Conservation (phyloP, 1,140 invertebrate species). For the Armadillidium nasatum region DNA sequence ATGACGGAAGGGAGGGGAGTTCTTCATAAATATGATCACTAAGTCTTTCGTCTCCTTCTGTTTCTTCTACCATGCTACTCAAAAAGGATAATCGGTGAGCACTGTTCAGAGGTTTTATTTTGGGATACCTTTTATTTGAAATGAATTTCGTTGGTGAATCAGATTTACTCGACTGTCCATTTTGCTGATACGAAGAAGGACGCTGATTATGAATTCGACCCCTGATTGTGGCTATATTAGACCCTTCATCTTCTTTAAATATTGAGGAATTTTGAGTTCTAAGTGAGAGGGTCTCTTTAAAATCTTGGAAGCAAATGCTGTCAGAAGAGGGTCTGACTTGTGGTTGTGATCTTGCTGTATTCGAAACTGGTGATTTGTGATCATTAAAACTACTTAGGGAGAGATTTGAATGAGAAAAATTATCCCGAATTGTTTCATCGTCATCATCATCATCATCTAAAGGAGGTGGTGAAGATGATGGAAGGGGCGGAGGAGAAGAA, state of each 20-base stretch:
- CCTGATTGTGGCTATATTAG: slow-evolving; percentile 40
- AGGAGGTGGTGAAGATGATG: slow-evolving; percentile 34
- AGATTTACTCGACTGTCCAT: too few species aligned
- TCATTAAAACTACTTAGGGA: slow-evolving; percentile 6
- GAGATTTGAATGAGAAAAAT: slow-evolving; percentile 6
- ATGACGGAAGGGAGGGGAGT: slow-evolving; percentile 58
- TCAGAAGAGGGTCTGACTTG: slow-evolving; percentile 8
- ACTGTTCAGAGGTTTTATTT: not conserved
- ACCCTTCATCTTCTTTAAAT: slow-evolving; percentile 33
- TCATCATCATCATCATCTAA: slow-evolving; percentile 25
- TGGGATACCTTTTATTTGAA: not conserved
- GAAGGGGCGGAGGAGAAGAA: slow-evolving; percentile 38
- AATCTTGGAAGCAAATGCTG: not conserved
- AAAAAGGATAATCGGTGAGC: slow-evolving; percentile 27
- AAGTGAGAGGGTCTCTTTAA: slow-evolving; percentile 29
- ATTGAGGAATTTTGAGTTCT: slow-evolving; percentile 24
- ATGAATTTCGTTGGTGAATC: too few species aligned
- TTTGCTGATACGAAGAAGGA: not conserved
- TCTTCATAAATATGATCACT: slow-evolving; percentile 81
- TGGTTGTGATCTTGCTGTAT: slow-evolving; percentile 14
- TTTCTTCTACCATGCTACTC: slow-evolving; percentile 28
- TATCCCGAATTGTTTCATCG: not conserved
- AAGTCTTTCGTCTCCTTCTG: slow-evolving; percentile 32
- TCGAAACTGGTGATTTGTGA: slow-evolving; percentile 9
- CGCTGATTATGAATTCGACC: slow-evolving; percentile 7